Evolutionary conservation across 1,140 invertebrate species (phyloP).

Genomic region (Drosophila littoralis): DNA sequence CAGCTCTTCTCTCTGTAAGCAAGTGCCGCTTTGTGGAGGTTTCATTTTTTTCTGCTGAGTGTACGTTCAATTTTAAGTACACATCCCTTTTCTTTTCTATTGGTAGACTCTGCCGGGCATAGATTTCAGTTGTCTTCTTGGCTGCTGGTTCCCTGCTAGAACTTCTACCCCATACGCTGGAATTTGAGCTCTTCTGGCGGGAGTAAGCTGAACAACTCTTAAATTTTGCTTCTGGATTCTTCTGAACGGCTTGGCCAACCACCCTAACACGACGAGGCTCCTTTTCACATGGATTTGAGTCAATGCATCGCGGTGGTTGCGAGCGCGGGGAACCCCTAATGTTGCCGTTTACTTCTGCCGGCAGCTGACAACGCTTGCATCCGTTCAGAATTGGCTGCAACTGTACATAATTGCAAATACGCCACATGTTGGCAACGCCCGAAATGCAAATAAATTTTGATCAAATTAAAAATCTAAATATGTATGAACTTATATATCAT

Average conservation of each 20-base stretch:
- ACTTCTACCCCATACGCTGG: background rate
- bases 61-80: background rate
- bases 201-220: background rate
- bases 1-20: background rate
- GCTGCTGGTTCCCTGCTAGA: no score
- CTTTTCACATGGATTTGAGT: background rate
- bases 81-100: background rate
- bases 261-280: background rate
- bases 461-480: slow-evolving; percentile 17
- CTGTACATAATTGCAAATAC: slow-evolving; percentile 24
- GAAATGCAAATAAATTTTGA: slow-evolving; percentile 19
- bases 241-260: background rate
- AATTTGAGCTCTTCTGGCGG: background rate
- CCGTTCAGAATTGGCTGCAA: slow-evolving; percentile 26
- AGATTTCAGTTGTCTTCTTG: background rate
- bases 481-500: slow-evolving; percentile 11
- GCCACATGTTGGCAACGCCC: slow-evolving; percentile 32
- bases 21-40: background rate
- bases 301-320: background rate
- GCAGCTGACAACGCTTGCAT: slow-evolving; percentile 3
- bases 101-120: background rate
- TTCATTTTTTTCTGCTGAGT: background rate
- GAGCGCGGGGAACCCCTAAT: background rate
- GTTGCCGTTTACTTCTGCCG: background rate
- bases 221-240: background rate